Conservation (phyloP, 2,797 vertebrate species). For the Holocentrus rufus region DNA sequence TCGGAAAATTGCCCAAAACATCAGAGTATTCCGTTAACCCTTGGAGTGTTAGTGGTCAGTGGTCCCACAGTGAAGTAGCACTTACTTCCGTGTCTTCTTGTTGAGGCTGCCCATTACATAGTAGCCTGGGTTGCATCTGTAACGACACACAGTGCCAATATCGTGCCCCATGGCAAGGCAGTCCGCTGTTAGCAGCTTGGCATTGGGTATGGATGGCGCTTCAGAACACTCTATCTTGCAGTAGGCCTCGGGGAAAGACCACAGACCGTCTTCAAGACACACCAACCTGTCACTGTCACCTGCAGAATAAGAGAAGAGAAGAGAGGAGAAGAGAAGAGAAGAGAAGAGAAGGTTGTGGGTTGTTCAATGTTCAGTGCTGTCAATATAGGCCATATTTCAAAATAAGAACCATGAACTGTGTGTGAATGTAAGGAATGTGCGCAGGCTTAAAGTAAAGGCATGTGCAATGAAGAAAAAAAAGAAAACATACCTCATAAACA, state of each 20-base stretch:
- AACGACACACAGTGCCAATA: conserved; percentile 89
- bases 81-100: conserved; percentile 85
- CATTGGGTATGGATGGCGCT: conserved; percentile 79
- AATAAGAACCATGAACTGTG: no score
- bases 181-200: conserved; percentile 83
- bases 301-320: conserved; percentile 56
- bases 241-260: conserved; percentile 96
- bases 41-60: background rate
- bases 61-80: conserved; percentile 16
- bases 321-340: background rate
- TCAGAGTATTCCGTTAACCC: no score
- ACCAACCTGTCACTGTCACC: conserved; percentile 89
- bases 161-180: conserved; percentile 88
- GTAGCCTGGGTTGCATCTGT: conserved; percentile 92
- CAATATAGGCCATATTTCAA: no score
- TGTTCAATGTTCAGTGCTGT: background rate
- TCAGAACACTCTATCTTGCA: conserved; percentile 92
- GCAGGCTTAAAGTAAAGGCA: no score
- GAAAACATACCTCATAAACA: no score
- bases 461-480: no score
- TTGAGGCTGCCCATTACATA: conserved; percentile 78
- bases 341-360: background rate
- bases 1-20: no score
- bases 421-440: no score
- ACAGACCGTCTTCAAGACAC: conserved; percentile 93